These are phyloP conservation scores for Tyrophagus putrescentiae DNA, from an alignment of 1,140 invertebrate genomes.

Conservation along the genomic window DNA sequence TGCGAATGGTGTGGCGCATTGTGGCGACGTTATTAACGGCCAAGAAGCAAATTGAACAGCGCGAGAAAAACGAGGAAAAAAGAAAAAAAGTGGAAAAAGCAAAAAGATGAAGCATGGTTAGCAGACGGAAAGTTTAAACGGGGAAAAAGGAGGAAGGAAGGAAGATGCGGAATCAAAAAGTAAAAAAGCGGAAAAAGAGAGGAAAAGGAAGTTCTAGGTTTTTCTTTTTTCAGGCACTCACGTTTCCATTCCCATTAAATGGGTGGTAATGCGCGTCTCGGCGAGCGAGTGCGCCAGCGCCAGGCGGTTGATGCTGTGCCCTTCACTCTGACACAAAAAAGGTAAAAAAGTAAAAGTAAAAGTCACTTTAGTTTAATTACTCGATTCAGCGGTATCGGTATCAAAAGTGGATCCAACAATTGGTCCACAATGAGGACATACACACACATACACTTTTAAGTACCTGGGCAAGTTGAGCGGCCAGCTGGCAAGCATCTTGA, in stretches of 20 bases:
- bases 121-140: no score
- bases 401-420: no score
- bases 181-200: no score
- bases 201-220: no score
- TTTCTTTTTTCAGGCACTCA: constrained; percentile 24
- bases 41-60: background rate
- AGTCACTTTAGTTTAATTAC: constrained; percentile 9
- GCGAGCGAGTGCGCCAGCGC: constrained; percentile 30
- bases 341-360: constrained; percentile 7
- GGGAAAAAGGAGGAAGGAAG: no score
- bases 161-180: no score
- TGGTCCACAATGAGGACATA: no score
- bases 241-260: constrained; percentile 33
- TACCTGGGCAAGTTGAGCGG: constrained; percentile 35
- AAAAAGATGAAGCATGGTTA: background rate
- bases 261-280: constrained; percentile 29
- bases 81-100: background rate
- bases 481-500: constrained; percentile 40
- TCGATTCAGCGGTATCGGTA: no score
- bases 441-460: no score
- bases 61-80: background rate
- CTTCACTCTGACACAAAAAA: constrained; percentile 27
- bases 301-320: constrained; percentile 32
- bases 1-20: no score
- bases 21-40: no score